Evolutionary conservation across 2,113 vertebrate genomes (phyloP).

Genomic region (Clarias magur): DNA sequence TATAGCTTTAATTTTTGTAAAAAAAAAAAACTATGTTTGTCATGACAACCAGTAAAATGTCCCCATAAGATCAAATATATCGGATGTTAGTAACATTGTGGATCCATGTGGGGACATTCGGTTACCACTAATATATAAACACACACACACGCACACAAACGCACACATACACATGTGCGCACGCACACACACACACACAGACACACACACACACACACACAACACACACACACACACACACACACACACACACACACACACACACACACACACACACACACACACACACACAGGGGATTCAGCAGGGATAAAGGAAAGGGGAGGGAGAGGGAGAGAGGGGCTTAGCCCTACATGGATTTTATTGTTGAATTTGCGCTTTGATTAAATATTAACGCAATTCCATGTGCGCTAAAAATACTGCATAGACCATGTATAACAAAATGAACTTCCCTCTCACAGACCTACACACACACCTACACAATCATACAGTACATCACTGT

Average conservation of each 20-base stretch:
- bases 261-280: background rate
- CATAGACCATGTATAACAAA: slow-evolving; percentile 33
- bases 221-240: background rate
- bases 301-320: slow-evolving; percentile 39
- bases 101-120: background rate
- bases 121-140: background rate
- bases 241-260: background rate
- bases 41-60: background rate
- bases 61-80: background rate
- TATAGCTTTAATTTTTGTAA: background rate
- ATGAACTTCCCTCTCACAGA: slow-evolving; percentile 1
- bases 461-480: background rate
- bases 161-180: no score
- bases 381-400: slow-evolving; percentile 54
- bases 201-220: no score
- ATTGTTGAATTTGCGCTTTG: slow-evolving; percentile 50
- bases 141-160: background rate
- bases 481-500: background rate
- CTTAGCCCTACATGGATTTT: slow-evolving; percentile 30
- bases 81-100: background rate
- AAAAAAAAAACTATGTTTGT: background rate
- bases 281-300: slow-evolving; percentile 20
- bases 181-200: background rate
- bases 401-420: slow-evolving; percentile 47
- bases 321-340: slow-evolving; percentile 22